These are phyloP conservation scores for Lithosia quadra DNA, from an alignment of 2,888 invertebrate genomes.

Conservation along the genomic window DNA sequence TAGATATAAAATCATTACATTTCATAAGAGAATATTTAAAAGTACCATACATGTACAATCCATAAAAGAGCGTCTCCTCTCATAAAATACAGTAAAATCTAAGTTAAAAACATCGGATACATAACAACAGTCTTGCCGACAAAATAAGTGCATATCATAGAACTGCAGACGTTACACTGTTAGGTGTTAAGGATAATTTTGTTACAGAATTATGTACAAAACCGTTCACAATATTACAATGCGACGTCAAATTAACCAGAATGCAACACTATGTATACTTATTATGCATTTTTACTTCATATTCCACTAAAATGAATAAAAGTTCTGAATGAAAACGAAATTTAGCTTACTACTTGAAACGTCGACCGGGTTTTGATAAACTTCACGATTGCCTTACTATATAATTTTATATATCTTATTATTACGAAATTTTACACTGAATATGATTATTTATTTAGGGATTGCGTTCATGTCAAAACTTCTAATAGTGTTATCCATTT, in stretches of 20 bases:
- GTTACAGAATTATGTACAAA: slow-evolving; percentile 63
- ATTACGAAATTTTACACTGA: slow-evolving; percentile 38
- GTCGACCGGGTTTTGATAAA: slow-evolving; percentile 66
- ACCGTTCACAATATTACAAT: slow-evolving; percentile 58
- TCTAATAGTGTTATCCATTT: not conserved
- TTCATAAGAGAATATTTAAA: slow-evolving; percentile 16
- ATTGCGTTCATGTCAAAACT: slow-evolving; percentile 52
- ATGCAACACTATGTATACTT: slow-evolving; percentile 60
- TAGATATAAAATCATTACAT: slow-evolving; percentile 19
- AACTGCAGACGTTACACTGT: slow-evolving; percentile 13
- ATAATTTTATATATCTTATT: slow-evolving; percentile 36
- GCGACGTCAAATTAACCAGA: slow-evolving; percentile 61
- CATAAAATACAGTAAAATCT: slow-evolving; percentile 21
- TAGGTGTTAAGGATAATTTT: slow-evolving; percentile 62
- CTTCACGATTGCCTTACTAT: slow-evolving; percentile 38
- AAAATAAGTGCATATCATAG: slow-evolving; percentile 39
- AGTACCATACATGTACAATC: slow-evolving; percentile 2
- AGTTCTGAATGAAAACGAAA: slow-evolving; percentile 65
- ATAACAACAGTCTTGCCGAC: slow-evolving; percentile 44
- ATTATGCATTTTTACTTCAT: slow-evolving; percentile 74
- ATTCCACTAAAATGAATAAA: slow-evolving; percentile 70
- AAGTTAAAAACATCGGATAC: slow-evolving; percentile 12
- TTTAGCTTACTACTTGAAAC: slow-evolving; percentile 69
- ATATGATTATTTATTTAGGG: slow-evolving; percentile 40
- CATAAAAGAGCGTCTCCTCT: slow-evolving; percentile 3